Base-by-base conservation (phyloP, 2,113 vertebrate species). In the Perccottus glenii region DNA sequence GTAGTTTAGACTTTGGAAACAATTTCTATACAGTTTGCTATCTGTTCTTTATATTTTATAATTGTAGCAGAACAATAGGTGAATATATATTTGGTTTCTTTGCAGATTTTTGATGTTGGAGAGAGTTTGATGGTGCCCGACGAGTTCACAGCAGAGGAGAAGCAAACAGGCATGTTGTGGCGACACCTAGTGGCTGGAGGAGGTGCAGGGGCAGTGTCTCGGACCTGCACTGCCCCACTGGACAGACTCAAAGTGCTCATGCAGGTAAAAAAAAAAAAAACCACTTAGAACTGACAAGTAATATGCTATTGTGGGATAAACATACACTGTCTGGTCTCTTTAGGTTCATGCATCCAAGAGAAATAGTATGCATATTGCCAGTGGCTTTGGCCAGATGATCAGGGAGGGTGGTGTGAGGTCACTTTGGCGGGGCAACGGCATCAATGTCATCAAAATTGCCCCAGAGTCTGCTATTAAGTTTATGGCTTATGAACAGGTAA, bases 401-500 rank as follows among this genome's bases (percentile, higher is more conserved):
- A 89, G 93, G 0, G 97, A 99, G 73, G 97, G 97, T 0, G 97
- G 97, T 0, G 16, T 93, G 0, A 92, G 89, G 64, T 98, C 97
- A 0, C 92, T 99, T 11, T 99, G 97, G 97, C 73, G 97, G 35
- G 97, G 97, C 14, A 99, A 99, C 0, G 96, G 96, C 72, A 98
- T 99, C 84, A 99, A 99, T 0, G 97, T 98, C 78, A 85, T 99
- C 68, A 99, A 99, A 86, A 99, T 99, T 0, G 97, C 94, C 0
- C 97, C 97, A 0, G 97, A 99, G 75, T 95, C 97, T 0, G 97
- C 97, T 15, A 96, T 99, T 75, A 99, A 99, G 67, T 99, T 99
- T 90, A 98, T 98, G 95, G 97, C 97, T 0, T 99, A 99, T 0
- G 97, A 99, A 58, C 96, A 99, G 94, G 97, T 98, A 67, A 62